Evolutionary conservation across 2,797 vertebrate species (phyloP).

Genomic region (Acanthopagrus latus): DNA sequence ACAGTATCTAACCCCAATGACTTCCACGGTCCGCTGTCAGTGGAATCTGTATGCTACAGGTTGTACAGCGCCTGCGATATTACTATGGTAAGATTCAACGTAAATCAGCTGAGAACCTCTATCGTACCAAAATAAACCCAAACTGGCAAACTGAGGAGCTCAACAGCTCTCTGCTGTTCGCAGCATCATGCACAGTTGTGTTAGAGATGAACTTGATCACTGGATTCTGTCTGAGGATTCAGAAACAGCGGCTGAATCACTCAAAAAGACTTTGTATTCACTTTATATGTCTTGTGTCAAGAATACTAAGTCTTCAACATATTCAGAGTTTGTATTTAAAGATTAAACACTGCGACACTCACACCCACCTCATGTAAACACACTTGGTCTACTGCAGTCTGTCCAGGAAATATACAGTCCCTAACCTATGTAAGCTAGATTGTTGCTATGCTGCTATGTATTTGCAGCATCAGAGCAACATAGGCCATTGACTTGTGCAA

Average conservation of each 20-base stretch:
- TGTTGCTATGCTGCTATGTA: too few relatives aligned
- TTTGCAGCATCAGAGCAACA: too few relatives aligned
- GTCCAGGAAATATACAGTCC: too few relatives aligned
- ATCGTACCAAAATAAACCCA: background rate
- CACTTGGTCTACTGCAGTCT: background rate
- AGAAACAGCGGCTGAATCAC: background rate
- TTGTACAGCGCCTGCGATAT: background rate
- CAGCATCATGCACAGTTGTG: background rate
- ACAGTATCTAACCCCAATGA: background rate
- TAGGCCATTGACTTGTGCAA: background rate
- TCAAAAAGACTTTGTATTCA: background rate
- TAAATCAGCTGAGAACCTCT: background rate
- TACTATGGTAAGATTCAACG: background rate
- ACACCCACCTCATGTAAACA: background rate
- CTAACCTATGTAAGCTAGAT: too few relatives aligned
- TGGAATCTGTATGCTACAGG: background rate
- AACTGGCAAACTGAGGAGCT: background rate
- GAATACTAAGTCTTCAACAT: background rate
- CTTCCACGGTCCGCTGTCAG: slow-evolving; percentile 12
- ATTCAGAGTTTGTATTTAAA: background rate
- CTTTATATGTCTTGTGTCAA: background rate
- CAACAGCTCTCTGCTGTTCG: too few relatives aligned
- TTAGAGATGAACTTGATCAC: background rate
- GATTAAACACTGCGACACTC: background rate
- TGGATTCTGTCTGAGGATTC: background rate